Conservation (phyloP, 1,140 invertebrate species). For the Antheraea pernyi region DNA sequence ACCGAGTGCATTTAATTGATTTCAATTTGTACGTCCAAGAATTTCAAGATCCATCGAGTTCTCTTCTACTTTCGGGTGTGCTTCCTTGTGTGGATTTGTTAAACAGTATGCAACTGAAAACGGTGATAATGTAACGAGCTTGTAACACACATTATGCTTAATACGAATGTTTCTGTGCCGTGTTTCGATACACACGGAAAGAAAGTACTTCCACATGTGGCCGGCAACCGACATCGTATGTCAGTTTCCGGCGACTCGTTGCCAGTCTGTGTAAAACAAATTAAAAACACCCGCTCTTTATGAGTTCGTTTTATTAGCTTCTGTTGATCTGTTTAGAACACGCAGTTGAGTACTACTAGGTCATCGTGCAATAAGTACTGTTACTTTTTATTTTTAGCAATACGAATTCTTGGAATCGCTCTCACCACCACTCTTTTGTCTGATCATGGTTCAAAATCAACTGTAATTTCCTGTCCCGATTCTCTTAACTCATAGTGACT, state of each 20-base stretch:
- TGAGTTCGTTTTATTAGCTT: conserved; percentile 7
- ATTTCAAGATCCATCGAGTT: background rate
- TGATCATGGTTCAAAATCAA: conserved; percentile 45
- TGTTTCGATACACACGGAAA: background rate
- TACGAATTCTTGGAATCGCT: conserved; percentile 43
- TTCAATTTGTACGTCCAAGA: background rate
- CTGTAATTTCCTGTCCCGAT: conserved; percentile 60
- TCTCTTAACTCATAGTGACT: conserved; percentile 36
- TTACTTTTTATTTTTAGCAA: conserved; percentile 34
- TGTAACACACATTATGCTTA: conserved; percentile 3
- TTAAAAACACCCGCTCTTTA: conserved; percentile 2
- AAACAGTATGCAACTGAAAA: conserved; percentile 15
- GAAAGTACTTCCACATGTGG: conserved; percentile 14
- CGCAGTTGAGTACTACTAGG: conserved; percentile 13
- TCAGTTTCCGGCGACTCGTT: conserved; percentile 5
- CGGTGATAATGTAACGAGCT: background rate
- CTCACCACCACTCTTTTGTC: conserved; percentile 57
- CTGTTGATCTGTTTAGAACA: conserved; percentile 16
- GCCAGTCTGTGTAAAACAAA: conserved; percentile 8
- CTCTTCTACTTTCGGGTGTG: conserved; percentile 16
- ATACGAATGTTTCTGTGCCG: background rate
- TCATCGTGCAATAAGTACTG: conserved; percentile 27
- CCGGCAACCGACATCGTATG: conserved; percentile 8
- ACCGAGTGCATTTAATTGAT: conserved; percentile 7
- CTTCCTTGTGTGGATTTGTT: background rate